These are phyloP conservation scores for Autographa pulchrina DNA, from an alignment of 2,888 invertebrate genomes.

Conservation along the genomic window DNA sequence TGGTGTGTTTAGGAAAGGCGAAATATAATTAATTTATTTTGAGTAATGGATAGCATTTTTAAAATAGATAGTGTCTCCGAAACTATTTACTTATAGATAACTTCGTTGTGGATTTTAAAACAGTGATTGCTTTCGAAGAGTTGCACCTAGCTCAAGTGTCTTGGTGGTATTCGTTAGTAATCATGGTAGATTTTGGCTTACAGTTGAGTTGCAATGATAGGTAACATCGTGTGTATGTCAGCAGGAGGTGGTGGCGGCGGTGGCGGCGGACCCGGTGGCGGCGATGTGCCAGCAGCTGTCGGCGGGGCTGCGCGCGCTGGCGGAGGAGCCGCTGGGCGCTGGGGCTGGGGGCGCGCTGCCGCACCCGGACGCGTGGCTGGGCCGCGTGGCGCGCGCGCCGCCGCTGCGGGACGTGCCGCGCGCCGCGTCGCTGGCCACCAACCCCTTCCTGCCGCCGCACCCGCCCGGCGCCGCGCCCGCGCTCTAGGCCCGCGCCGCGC, in stretches of 20 bases:
- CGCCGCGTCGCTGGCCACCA: constrained; percentile 63
- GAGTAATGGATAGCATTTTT: too few species aligned
- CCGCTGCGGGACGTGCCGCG: constrained; percentile 81
- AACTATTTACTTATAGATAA: too few species aligned
- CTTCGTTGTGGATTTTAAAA: too few species aligned
- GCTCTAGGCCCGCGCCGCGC: constrained; percentile 42
- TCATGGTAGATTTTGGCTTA: too few species aligned
- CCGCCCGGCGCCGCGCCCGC: constrained; percentile 49
- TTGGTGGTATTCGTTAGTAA: too few species aligned
- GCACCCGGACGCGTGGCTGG: constrained; percentile 95
- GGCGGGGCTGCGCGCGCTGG: constrained; percentile 93
- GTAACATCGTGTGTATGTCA: too few species aligned
- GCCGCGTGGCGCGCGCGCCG: constrained; percentile 91
- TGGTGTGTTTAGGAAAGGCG: too few species aligned
- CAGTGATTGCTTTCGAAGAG: too few species aligned
- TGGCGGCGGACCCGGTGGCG: constrained; percentile 89
- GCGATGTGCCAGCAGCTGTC: constrained; percentile 95
- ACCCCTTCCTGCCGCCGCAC: constrained; percentile 64
- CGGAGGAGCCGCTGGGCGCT: constrained; percentile 83
- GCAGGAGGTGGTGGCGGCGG: constrained; percentile 8
- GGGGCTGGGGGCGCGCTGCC: constrained; percentile 88
- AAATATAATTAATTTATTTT: too few species aligned
- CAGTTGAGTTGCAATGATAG: too few species aligned
- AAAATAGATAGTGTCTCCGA: too few species aligned
- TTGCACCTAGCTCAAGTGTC: too few species aligned